A percentile compares a stretch with the other conserved stretches of the same genome.
Evolutionary conservation across 1,140 invertebrate species (phyloP).

Genomic region (Druon quercuslanigerum): DNA sequence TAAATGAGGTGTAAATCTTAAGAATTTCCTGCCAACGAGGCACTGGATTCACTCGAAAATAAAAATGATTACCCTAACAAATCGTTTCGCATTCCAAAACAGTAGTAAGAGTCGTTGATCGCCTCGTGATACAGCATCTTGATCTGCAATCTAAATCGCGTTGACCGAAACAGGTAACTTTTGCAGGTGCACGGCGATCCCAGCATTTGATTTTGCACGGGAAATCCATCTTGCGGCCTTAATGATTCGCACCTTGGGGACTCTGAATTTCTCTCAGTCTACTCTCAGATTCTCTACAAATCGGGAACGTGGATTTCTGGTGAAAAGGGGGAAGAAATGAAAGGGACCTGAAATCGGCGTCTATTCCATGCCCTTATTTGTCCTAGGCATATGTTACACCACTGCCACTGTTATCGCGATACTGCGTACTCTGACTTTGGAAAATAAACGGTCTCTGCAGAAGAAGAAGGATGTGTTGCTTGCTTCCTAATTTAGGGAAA

Average conservation of each 20-base stretch:
- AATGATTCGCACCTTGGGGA: slow-evolving; percentile 23
- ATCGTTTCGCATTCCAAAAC: background rate
- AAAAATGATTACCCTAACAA: background rate
- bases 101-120: background rate
- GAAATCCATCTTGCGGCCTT: background rate
- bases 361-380: slow-evolving; percentile 69
- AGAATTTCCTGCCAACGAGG: background rate
- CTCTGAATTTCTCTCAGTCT: slow-evolving; percentile 12
- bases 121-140: background rate
- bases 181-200: slow-evolving; percentile 8
- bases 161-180: slow-evolving; percentile 13
- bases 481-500: no score
- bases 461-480: slow-evolving; percentile 35
- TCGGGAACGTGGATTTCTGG: slow-evolving; percentile 6
- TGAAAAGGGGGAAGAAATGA: slow-evolving; percentile 11
- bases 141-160: background rate
- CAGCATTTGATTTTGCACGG: background rate
- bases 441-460: slow-evolving; percentile 55
- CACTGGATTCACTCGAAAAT: background rate
- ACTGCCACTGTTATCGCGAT: slow-evolving; percentile 57
- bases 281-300: background rate
- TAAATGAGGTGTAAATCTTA: background rate
- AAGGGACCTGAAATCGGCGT: slow-evolving; percentile 48
- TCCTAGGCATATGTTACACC: slow-evolving; percentile 46
- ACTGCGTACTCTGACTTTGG: slow-evolving; percentile 55